Conservation (phyloP, 2,888 invertebrate species). For the Cordilura impudica region DNA sequence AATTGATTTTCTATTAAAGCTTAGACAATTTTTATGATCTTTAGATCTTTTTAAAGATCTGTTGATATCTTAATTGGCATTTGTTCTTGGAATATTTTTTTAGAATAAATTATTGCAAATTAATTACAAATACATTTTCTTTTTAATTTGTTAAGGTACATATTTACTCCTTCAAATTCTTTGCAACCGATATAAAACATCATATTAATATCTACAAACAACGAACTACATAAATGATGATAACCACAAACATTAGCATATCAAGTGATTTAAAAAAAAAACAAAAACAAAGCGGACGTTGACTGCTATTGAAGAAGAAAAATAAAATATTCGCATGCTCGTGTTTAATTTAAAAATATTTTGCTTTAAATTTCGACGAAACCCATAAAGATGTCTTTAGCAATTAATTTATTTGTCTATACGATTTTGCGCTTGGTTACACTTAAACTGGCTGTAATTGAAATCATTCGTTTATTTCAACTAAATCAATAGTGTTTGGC, state of each 20-base stretch:
- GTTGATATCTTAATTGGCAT: no score
- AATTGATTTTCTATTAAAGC: no score
- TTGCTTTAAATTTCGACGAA: not conserved
- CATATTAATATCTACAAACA: no score
- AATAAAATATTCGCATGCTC: not conserved
- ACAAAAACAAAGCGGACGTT: constrained; percentile 28
- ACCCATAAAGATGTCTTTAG: constrained; percentile 10
- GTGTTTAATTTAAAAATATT: not conserved
- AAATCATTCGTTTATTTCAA: not conserved
- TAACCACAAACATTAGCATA: not conserved
- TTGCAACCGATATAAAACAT: no score
- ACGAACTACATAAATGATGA: not conserved
- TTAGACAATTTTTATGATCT: no score
- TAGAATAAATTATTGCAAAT: no score
- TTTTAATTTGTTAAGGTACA: no score
- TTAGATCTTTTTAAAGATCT: no score
- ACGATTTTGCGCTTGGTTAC: constrained; percentile 5
- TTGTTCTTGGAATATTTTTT: no score
- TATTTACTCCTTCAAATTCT: no score
- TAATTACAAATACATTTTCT: no score
- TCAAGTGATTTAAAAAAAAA: not conserved
- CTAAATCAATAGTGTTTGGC: not conserved
- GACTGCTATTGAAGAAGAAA: constrained; percentile 23
- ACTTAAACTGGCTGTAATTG: not conserved
- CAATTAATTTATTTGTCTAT: constrained; percentile 2